Evolutionary conservation across 2,113 vertebrate genomes (phyloP).

Genomic region (Aramus guarauna): DNA sequence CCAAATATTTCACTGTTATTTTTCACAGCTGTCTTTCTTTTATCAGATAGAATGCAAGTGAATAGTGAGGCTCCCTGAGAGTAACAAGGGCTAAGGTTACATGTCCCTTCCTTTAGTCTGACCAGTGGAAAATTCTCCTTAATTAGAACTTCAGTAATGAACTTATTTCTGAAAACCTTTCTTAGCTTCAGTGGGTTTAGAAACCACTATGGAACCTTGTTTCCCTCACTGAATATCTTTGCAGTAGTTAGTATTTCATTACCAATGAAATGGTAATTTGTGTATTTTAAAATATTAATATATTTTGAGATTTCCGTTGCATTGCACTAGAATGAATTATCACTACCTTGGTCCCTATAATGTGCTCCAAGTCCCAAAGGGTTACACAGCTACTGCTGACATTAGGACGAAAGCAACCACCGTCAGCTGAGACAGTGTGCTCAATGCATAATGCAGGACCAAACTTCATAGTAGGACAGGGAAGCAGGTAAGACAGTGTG

Average conservation of each 20-base stretch:
- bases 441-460: background rate
- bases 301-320: background rate
- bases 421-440: background rate
- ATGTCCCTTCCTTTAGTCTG: background rate
- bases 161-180: background rate
- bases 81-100: background rate
- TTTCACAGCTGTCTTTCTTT: slow-evolving; percentile 17
- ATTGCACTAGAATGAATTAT: background rate
- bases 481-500: background rate
- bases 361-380: background rate
- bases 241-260: background rate
- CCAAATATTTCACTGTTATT: slow-evolving; percentile 27
- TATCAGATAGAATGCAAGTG: slow-evolving; percentile 14
- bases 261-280: background rate
- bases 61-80: background rate
- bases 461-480: background rate
- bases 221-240: background rate
- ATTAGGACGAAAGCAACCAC: background rate
- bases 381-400: background rate
- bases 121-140: background rate
- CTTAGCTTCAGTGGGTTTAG: background rate
- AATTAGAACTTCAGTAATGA: background rate
- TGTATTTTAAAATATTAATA: background rate
- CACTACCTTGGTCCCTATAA: background rate
- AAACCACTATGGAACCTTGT: background rate